Conservation (phyloP, 2,888 invertebrate genomes). For the Bellardia bayeri region DNA sequence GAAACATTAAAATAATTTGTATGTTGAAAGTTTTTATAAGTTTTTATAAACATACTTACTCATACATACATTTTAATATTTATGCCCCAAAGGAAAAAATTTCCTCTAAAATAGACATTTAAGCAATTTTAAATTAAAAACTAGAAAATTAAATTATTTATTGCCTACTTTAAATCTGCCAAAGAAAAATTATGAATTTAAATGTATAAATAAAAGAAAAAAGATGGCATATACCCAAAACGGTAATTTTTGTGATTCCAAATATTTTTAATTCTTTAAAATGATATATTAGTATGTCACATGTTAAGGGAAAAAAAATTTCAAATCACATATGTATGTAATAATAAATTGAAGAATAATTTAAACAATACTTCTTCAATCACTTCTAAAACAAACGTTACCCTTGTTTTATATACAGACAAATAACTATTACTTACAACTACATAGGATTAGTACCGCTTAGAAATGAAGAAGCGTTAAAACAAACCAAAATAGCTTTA, state of each 20-base stretch:
- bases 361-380: too few species aligned
- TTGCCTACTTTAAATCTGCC: neutral
- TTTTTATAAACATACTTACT: neutral
- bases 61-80: neutral
- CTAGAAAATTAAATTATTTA: neutral
- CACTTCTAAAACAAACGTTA: too few species aligned
- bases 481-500: neutral
- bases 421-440: neutral
- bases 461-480: neutral
- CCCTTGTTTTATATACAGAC: neutral
- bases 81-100: neutral
- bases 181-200: neutral
- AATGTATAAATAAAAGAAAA: too few species aligned
- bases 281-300: too few species aligned
- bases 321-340: too few species aligned
- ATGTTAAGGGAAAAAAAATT: too few species aligned
- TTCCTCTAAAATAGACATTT: neutral
- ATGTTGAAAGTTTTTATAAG: neutral
- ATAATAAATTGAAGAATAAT: too few species aligned
- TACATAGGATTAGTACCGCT: neutral
- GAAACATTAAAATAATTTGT: conserved; percentile 33
- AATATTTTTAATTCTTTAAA: neutral
- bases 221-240: too few species aligned
- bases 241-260: too few species aligned
- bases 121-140: neutral